phyloP scores from a whole-genome alignment of 2,113 vertebrate species.

The Dendrocopos noguchii region DNA sequence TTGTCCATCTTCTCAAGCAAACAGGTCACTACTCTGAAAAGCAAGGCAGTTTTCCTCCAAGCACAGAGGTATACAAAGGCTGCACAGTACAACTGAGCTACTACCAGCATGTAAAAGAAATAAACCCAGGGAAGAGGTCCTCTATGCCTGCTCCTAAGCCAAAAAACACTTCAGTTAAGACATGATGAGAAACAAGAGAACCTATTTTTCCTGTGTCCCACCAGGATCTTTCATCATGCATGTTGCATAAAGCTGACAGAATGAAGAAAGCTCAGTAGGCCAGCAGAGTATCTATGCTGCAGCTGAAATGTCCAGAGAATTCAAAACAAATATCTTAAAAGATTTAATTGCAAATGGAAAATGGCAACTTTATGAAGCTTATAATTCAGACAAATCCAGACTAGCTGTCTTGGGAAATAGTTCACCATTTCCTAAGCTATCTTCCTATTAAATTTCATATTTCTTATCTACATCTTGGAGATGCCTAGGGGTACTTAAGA shows the following conservation, averaged over 20 bases:
- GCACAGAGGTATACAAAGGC: not conserved
- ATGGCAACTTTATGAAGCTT: slow-evolving; percentile 3
- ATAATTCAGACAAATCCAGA: slow-evolving; percentile 26
- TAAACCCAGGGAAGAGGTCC: not conserved
- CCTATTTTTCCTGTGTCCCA: not conserved
- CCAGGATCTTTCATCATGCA: not conserved
- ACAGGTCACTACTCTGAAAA: not conserved
- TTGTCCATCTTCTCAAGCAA: not conserved
- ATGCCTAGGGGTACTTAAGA: not conserved
- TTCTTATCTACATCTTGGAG: not conserved
- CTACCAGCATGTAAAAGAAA: not conserved
- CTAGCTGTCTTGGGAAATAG: not conserved
- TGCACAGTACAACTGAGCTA: not conserved
- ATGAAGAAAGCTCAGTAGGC: not conserved
- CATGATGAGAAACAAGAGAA: not conserved
- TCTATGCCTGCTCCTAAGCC: not conserved
- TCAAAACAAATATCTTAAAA: slow-evolving; percentile 10
- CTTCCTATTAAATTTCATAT: not conserved
- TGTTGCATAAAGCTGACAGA: not conserved
- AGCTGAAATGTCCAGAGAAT: not conserved
- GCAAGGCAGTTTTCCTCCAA: not conserved
- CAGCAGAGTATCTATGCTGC: not conserved
- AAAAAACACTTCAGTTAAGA: not conserved
- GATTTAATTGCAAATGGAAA: not conserved
- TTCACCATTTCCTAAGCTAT: slow-evolving; percentile 1